phyloP scores from a whole-genome alignment of 2,113 vertebrate species.

The Gopherus flavomarginatus region DNA sequence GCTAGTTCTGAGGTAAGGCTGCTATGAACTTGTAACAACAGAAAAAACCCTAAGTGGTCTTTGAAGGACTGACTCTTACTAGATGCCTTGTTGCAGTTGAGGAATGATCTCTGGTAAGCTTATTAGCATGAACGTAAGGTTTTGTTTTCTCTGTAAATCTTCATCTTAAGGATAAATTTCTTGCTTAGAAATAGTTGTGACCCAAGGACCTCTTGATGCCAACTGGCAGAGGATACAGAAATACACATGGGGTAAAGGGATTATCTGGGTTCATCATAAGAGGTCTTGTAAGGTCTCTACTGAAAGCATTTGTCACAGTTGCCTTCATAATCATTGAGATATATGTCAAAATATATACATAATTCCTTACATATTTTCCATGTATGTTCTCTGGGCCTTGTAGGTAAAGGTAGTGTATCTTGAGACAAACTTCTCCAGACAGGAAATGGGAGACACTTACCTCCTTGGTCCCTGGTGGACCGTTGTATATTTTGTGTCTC shows the following conservation, averaged over 20 bases:
- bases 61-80: no score
- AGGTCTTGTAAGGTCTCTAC: no score
- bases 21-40: no score
- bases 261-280: background rate
- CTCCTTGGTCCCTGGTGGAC: background rate
- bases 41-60: no score
- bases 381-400: background rate
- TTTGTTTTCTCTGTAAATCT: no score
- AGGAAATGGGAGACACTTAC: background rate
- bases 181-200: background rate
- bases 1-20: no score
- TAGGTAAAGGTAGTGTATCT: background rate
- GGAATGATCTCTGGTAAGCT: no score
- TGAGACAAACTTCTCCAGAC: background rate
- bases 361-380: background rate
- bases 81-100: no score
- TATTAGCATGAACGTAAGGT: no score
- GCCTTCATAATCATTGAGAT: background rate
- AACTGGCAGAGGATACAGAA: background rate
- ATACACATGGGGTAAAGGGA: background rate
- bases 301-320: no score
- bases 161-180: no score
- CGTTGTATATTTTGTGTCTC: background rate
- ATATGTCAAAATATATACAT: background rate
- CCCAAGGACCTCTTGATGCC: background rate